Evolutionary conservation across 2,797 vertebrate species (phyloP), one percentile per base, ranked within the genome.

Genomic region (Characodon lateralis): DNA sequence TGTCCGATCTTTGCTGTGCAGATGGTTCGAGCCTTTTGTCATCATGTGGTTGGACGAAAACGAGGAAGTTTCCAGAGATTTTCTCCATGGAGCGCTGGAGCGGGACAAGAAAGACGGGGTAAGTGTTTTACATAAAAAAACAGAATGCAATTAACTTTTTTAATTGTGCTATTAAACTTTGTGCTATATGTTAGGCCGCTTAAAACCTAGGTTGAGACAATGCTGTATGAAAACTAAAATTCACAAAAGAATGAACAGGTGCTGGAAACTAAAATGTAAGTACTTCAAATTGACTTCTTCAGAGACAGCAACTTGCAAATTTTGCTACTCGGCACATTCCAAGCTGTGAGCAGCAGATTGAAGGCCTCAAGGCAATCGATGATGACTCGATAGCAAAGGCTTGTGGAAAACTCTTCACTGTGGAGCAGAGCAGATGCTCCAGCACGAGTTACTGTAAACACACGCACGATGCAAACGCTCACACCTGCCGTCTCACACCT

Each of bases 21-120:
- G 98, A 43, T 99, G 98, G 98, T 99, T 99, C 1, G 98, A 99
- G 89, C 98, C 98, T 7, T 99, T 99, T 0, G 98, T 99, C 80
- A 95, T 98, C 85, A 97, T 98, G 94, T 99, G 98, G 98, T 93
- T 99, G 95, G 98, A 99, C 20, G 98, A 99, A 91, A 99, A 99
- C 0, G 98, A 99, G 85, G 98, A 99, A 78, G 98, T 99, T 76
- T 99, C 98, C 0, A 94, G 97, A 85, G 98, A 99, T 86, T 99
- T 99, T 90, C 94, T 99, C 70, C 97, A 99, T 0, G 98, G 98
- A n/a, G 98, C 98, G 0, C 86, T 99, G 87, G 97, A 97, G 89
- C 94, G 98, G 71, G 98, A 99, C 93, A 97, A 98, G 93, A 99
- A 99, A 92, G 98, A 99, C 0, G 98, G 98, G 96, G 98, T 99